A percentile compares a stretch with the other conserved stretches of the same genome.
phyloP scores from a whole-genome alignment of 2,797 vertebrate species.

The Myotis daubentonii region DNA sequence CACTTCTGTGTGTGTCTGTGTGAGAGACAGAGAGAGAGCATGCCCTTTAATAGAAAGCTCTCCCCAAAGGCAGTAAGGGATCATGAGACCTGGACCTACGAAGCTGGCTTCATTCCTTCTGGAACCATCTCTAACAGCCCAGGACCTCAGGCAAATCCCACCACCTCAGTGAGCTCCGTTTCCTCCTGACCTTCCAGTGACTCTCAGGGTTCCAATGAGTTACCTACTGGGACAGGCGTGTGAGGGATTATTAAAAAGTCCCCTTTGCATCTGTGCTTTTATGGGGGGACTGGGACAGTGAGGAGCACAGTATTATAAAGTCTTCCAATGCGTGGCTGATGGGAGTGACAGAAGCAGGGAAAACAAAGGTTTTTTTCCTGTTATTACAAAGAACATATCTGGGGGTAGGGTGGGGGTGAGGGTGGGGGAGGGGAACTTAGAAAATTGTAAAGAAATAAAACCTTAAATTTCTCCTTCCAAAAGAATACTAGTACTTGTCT shows the following conservation, averaged over 20 bases:
- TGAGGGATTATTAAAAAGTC: not conserved
- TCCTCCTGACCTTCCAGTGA: not conserved
- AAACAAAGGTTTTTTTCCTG: not conserved
- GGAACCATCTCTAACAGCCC: not conserved
- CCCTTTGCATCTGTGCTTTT: not conserved
- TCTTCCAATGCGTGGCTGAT: not conserved
- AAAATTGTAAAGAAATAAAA: conserved; percentile 13
- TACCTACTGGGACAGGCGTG: not conserved
- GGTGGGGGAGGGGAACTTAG: not conserved
- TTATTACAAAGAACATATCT: not conserved
- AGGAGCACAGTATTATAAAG: not conserved
- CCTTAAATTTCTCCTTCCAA: conserved; percentile 1
- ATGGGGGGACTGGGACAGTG: not conserved
- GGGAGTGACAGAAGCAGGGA: not conserved
- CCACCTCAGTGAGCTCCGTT: not conserved
- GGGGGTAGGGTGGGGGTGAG: no score
- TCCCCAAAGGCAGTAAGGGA: not conserved
- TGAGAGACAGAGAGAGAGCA: not conserved
- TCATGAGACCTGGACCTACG: not conserved
- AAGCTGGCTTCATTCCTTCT: not conserved
- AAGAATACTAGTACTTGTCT: not conserved
- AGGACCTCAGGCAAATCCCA: no score
- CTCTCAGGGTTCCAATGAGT: not conserved
- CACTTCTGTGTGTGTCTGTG: not conserved
- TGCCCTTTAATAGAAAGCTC: not conserved